These are phyloP conservation scores for Numenius arquata DNA, from an alignment of 2,113 vertebrate genomes.

Conservation along the genomic window DNA sequence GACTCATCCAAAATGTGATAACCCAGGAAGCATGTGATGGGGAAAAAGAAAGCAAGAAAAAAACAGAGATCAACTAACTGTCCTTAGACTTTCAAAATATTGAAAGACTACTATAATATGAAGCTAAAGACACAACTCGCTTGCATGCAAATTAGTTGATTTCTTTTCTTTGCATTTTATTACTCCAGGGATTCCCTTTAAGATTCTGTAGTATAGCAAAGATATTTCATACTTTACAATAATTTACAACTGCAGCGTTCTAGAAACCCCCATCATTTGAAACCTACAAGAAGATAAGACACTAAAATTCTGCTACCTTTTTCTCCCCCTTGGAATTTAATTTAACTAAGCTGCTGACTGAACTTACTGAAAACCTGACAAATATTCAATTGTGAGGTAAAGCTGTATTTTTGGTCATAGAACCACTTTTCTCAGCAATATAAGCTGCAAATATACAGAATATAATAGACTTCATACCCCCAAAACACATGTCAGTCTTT, in stretches of 20 bases:
- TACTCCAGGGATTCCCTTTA: not conserved
- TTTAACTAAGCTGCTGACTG: not conserved
- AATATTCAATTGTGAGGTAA: not conserved
- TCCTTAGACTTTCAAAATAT: not conserved
- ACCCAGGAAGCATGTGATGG: not conserved
- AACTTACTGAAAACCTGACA: not conserved
- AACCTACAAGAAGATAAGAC: not conserved
- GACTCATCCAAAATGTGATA: not conserved
- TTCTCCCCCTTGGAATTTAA: not conserved
- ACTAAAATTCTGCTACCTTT: not conserved
- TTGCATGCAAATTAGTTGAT: not conserved
- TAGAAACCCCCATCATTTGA: not conserved
- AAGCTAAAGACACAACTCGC: not conserved
- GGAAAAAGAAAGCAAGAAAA: not conserved
- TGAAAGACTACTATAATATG: not conserved
- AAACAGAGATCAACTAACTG: not conserved
- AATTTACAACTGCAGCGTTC: not conserved
- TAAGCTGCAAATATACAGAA: not conserved
- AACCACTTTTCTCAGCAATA: not conserved
- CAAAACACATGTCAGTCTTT: not conserved
- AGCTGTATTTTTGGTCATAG: not conserved
- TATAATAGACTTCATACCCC: not conserved
- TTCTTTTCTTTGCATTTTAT: not conserved
- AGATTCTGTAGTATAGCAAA: not conserved
- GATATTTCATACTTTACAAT: not conserved